A percentile compares a stretch with the other conserved stretches of the same genome.
Evolutionary conservation across 2,888 invertebrate genomes (phyloP).

Genomic region (Heteromurus nitidus): DNA sequence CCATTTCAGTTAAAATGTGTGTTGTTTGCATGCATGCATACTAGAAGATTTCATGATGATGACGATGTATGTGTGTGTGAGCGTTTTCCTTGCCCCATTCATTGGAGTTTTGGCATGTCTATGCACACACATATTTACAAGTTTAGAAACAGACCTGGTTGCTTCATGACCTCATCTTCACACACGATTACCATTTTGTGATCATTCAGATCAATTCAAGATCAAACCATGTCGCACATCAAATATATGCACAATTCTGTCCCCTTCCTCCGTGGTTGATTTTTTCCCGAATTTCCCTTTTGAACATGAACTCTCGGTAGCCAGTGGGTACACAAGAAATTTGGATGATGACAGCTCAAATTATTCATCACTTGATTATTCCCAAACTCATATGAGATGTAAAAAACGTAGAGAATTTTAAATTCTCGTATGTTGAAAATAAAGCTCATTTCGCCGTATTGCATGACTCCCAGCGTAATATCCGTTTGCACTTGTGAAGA

Average conservation of each 20-base stretch:
- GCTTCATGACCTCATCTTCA: slow-evolving; percentile 72
- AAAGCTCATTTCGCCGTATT: not conserved
- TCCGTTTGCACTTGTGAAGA: no score
- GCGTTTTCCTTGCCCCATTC: not conserved
- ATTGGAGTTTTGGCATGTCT: not conserved
- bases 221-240: slow-evolving; percentile 57
- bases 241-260: slow-evolving; percentile 29
- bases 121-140: slow-evolving; percentile 26
- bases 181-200: slow-evolving; percentile 70
- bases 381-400: no score
- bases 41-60: not conserved
- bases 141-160: slow-evolving; percentile 66
- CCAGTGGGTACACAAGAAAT: not conserved
- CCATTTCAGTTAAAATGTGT: slow-evolving; percentile 18
- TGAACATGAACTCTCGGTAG: not conserved
- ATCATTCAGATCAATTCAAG: slow-evolving; percentile 59
- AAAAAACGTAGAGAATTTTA: no score
- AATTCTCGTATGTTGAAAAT: no score
- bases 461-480: no score
- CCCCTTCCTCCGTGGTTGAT: slow-evolving; percentile 32
- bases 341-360: no score
- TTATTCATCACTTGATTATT: no score
- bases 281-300: slow-evolving; percentile 4
- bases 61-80: not conserved
- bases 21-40: not conserved